Percentiles rank a stretch among this genome's conserved stretches.
Conservation (phyloP, 2,797 vertebrate genomes). For the Lophotriccus pileatus region DNA sequence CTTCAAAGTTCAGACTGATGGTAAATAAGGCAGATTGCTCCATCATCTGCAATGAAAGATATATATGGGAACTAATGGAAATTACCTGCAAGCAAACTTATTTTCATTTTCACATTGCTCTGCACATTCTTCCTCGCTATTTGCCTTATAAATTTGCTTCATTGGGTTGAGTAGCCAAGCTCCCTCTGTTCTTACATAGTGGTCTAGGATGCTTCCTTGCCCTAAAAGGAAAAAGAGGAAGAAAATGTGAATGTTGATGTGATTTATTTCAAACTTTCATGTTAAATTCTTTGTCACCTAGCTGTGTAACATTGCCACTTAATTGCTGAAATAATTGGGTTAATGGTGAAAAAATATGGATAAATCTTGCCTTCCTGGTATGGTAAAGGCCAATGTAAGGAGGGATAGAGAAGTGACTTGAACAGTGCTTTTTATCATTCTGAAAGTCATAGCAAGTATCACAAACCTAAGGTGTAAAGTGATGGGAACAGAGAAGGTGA, state of each 20-base stretch:
- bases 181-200: slow-evolving; percentile 75
- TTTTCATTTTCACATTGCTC: slow-evolving; percentile 70
- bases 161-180: slow-evolving; percentile 66
- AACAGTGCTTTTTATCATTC: background rate
- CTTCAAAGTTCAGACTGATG: background rate
- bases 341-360: background rate
- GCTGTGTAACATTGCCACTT: background rate
- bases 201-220: slow-evolving; percentile 56
- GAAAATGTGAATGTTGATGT: background rate
- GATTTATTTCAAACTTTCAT: background rate
- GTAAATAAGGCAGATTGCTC: background rate
- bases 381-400: background rate
- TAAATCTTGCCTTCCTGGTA: background rate
- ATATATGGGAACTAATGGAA: rapidly evolving
- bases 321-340: background rate
- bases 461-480: background rate
- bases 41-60: background rate
- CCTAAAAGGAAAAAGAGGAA: slow-evolving; percentile 37
- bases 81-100: slow-evolving; percentile 77
- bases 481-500: background rate
- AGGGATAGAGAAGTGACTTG: background rate
- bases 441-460: background rate
- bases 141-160: slow-evolving; percentile 13
- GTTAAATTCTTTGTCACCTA: background rate
- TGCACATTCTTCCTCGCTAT: slow-evolving; percentile 55